Evolutionary conservation across 2,888 invertebrate species (phyloP).

Genomic region (Chrysotoxum bicinctum): DNA sequence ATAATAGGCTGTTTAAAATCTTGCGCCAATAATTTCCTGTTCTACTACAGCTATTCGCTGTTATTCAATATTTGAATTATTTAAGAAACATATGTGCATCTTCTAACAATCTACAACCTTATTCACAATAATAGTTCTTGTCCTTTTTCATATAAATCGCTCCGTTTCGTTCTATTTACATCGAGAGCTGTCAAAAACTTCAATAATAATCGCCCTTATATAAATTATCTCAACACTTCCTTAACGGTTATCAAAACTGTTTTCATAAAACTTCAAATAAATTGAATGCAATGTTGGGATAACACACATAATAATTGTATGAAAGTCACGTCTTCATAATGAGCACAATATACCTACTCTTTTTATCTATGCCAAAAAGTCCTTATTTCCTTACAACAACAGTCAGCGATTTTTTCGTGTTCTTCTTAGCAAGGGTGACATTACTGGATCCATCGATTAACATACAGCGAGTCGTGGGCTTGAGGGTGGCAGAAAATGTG

Average conservation of each 20-base stretch:
- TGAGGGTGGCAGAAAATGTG: background rate
- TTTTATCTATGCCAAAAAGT: background rate
- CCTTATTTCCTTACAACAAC: background rate
- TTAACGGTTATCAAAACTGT: background rate
- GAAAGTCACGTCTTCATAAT: conserved; percentile 18
- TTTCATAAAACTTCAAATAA: conserved; percentile 4
- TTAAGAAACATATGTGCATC: no score
- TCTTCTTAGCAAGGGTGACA: background rate
- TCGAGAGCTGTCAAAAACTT: no score
- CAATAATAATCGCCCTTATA: no score
- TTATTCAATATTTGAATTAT: no score
- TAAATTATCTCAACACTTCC: background rate
- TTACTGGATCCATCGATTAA: background rate
- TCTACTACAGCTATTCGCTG: no score
- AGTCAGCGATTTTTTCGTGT: conserved; percentile 12
- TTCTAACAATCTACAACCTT: no score
- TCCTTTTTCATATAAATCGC: no score
- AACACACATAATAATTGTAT: conserved; percentile 13
- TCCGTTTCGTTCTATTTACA: no score
- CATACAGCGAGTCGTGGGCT: background rate
- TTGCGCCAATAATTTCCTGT: no score
- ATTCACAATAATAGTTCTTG: no score
- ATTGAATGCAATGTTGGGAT: conserved; percentile 6
- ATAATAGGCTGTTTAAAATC: no score
- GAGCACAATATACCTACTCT: conserved; percentile 8